Evolutionary conservation across 2,888 invertebrate species (phyloP), one percentile per base, ranked within the genome.

Genomic region (Pteria penguin): DNA sequence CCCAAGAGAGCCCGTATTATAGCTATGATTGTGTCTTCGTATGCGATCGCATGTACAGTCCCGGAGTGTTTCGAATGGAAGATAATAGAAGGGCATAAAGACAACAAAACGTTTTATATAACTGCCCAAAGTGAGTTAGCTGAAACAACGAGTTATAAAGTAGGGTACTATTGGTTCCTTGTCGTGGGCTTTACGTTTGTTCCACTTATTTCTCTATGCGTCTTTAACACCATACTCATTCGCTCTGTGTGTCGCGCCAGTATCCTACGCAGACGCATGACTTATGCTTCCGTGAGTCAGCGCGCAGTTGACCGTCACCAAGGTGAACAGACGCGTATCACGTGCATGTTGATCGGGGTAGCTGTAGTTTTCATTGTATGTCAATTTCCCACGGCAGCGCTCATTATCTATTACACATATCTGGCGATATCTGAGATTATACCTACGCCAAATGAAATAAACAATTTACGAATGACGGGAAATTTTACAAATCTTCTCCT

Each of bases 271-370:
- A 75, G 82, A 22, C 72, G 73, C 18, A 86, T 88, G 85, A 84
- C 86, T 14, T 74, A 82, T 24, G 78, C 79, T 0, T 72, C 79
- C 0, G 62, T 78, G 0, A 75, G 69, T 2, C 45, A 45, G 45
- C 75, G 76, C 26, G 65, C 69, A 1, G 70, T 77, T 26, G 78
- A 78, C 61, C 78, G 83, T 66, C 82, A 86, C 55, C 83, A 83
- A 33, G 76, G 84, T 4, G 91, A 91, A 71, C 90, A 91, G 78
- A 88, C 89, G 76, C 94, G 95, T 82, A 96, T 96, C 81, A 96
- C 96, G 1, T 93, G 95, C 55, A 95, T 96, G 89, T 92, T 96
- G 52, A 96, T 96, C 70, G 94, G 94, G 2, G 95, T 96, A n/a
- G 96, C 96, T 11, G 93, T 96, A 52, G 93, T 96, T 68, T 96